Evolutionary conservation across 2,797 vertebrate genomes (phyloP), one percentile per base, ranked within the genome.

Genomic region (Haliaeetus albicilla): DNA sequence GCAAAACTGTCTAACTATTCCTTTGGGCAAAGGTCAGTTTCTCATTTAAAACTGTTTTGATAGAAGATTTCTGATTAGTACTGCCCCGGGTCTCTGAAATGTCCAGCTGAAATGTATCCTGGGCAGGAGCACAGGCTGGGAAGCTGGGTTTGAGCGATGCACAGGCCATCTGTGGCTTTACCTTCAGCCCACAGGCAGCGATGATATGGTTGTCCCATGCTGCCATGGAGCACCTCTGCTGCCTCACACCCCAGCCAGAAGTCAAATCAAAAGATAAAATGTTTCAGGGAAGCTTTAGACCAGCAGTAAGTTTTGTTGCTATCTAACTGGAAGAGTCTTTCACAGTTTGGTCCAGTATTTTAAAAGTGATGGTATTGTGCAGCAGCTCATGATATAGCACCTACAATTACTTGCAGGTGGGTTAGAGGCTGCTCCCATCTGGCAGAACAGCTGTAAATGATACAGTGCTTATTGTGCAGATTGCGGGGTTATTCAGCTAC

Each of bases 91-190:
- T 60, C 63, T 90, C 83, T 60, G 76, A 54, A 86, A 71, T 2
- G 39, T 54, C 31, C 76, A 35, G 37, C 53, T 78, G 63, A 81
- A 63, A 70, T 3, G 33, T 23, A 16, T 2, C 33, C 3, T 10
- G 54, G 46, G 23, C 33, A 57, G 73, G 31, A 84, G 51, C 48
- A 74, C 3, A 11, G 75, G 57, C 31, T 61, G 80, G 41, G 25
- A 28, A 31, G 31, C 25, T 17, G 75, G 3, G 16, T 35, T 35
- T 23, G 35, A 53, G 41, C 0, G 0, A 22, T 22, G n/a, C n/a
- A 46, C 11, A 25, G 60, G 41, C 46, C 28, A 11, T 12, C 37
- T 22, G 61, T 24, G 25, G 23, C 25, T 77, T 65, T 51, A 16
- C 22, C 76, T 57, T 19, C 44, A 37, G 53, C 41, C 41, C 65